A percentile compares a stretch with the other conserved stretches of the same genome.
These are phyloP conservation scores for Mastacembelus armatus DNA, from an alignment of 2,797 vertebrate species.

Conservation along the genomic window DNA sequence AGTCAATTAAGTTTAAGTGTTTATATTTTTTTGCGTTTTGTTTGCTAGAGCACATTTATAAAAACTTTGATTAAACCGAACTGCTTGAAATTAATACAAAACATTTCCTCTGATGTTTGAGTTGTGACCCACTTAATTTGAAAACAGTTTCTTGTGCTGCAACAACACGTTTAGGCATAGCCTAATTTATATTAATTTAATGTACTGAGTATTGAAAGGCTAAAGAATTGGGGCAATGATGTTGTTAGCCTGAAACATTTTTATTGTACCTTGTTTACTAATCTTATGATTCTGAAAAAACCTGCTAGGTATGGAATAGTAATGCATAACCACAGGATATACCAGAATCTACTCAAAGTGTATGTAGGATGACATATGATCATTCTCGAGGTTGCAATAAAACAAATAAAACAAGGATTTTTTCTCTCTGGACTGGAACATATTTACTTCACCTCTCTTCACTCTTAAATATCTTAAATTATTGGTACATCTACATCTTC, in stretches of 20 bases:
- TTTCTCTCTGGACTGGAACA: background rate
- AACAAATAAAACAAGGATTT: background rate
- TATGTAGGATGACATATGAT: no score
- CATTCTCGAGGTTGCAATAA: background rate
- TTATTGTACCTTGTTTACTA: background rate
- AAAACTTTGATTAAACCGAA: slow-evolving; percentile 5
- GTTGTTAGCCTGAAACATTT: background rate
- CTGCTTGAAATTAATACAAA: background rate
- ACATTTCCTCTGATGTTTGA: slow-evolving; percentile 12
- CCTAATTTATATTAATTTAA: slow-evolving; percentile 13
- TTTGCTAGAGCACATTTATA: background rate
- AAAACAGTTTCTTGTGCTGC: no score
- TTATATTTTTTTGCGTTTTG: slow-evolving; percentile 24
- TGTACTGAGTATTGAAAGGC: background rate
- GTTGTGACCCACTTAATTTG: slow-evolving; percentile 4
- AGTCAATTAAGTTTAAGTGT: slow-evolving; percentile 31
- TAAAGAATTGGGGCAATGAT: background rate
- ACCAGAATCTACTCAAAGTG: background rate
- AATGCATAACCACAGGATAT: background rate
- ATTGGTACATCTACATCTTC: background rate
- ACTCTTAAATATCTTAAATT: background rate
- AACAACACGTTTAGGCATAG: background rate
- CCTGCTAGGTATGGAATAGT: no score
- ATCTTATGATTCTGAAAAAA: slow-evolving; percentile 9
- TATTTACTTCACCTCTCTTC: background rate